phyloP scores from a whole-genome alignment of 1,140 invertebrate species.

The Papilio polyxenes region DNA sequence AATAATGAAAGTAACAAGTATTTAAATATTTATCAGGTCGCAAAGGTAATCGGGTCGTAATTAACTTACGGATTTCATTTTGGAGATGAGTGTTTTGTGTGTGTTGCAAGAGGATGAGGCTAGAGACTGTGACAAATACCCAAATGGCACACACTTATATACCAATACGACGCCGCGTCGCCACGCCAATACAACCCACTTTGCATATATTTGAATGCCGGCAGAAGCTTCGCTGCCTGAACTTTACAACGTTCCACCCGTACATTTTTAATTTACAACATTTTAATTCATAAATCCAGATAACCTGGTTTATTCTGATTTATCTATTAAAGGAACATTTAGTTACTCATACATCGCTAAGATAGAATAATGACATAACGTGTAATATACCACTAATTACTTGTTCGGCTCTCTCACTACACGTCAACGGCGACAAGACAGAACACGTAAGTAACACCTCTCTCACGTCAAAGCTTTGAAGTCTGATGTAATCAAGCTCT shows the following conservation, averaged over 20 bases:
- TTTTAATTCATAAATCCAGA: neutral
- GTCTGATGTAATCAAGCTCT: conserved; percentile 64
- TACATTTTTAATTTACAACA: neutral
- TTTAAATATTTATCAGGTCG: neutral
- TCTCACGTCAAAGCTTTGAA: conserved; percentile 63
- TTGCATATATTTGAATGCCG: conserved; percentile 18
- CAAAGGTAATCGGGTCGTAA: neutral
- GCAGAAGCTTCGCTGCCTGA: conserved; percentile 15
- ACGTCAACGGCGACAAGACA: neutral
- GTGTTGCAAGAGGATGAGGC: neutral
- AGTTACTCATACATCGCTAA: too few species aligned
- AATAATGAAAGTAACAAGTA: neutral
- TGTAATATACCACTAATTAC: neutral
- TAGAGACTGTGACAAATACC: neutral
- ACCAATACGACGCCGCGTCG: neutral
- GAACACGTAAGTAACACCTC: conserved; percentile 60
- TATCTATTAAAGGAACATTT: too few species aligned
- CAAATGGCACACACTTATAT: conserved; percentile 20
- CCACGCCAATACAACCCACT: neutral
- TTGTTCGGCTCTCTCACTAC: neutral
- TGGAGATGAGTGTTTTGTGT: conserved; percentile 8
- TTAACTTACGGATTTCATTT: conserved; percentile 27
- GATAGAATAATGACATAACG: neutral
- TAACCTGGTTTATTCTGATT: neutral
- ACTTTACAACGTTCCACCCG: neutral